A percentile compares a stretch with the other conserved stretches of the same genome.
Conservation (phyloP, 2,797 vertebrate genomes). For the Enteromius argenteus region DNA sequence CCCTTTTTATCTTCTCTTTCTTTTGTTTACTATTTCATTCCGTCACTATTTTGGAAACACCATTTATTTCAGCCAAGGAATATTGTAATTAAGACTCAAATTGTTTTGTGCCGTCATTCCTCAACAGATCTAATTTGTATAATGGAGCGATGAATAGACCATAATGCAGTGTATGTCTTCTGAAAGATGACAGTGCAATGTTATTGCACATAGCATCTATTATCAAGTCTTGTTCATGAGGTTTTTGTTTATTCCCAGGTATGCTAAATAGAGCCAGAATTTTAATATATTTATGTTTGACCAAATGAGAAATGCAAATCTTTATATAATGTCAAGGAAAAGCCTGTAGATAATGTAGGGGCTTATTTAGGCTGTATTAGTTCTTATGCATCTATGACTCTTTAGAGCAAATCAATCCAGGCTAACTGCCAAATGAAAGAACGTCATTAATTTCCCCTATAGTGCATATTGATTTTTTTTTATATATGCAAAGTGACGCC, state of each 20-base stretch:
- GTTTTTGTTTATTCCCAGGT: not conserved
- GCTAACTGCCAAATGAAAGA: slow-evolving; percentile 5
- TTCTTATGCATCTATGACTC: not conserved
- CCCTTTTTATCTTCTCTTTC: not conserved
- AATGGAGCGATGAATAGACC: not conserved
- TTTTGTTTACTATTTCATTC: not conserved
- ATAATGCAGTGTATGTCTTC: not conserved
- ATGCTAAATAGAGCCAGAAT: not conserved
- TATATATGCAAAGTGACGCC: not conserved
- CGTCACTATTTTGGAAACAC: not conserved
- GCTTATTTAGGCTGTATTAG: not conserved
- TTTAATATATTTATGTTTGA: not conserved
- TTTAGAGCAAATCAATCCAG: not conserved
- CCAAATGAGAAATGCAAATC: not conserved
- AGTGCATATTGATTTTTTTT: slow-evolving; percentile 1
- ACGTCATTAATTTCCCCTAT: not conserved
- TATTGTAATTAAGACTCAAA: not conserved
- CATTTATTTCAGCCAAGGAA: not conserved
- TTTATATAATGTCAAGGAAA: not conserved
- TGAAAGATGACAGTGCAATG: not conserved
- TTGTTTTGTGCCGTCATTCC: not conserved
- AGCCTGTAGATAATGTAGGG: not conserved
- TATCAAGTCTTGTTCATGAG: not conserved
- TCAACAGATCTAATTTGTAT: not conserved
- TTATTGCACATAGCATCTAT: not conserved